Conservation (phyloP, 2,113 vertebrate species). For the Podilymbus podiceps region DNA sequence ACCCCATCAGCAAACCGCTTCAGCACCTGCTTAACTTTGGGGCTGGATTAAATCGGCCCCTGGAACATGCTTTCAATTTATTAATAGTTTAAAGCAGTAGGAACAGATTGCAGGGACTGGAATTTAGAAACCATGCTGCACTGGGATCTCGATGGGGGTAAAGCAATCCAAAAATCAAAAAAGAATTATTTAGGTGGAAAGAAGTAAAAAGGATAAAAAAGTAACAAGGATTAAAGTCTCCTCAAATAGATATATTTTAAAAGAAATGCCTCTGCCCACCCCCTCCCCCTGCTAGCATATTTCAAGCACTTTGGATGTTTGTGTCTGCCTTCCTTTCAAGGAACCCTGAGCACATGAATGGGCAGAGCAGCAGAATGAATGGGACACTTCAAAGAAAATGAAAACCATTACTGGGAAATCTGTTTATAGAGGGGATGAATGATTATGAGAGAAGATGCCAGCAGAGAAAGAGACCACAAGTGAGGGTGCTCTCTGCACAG, state of each 20-base stretch:
- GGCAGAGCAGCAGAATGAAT: conserved; percentile 68
- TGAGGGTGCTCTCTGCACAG: not conserved
- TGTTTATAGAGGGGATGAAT: conserved; percentile 76
- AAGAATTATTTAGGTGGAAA: not conserved
- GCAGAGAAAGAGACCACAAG: conserved; percentile 23
- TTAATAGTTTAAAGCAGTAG: conserved; percentile 15
- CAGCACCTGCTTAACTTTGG: conserved; percentile 49
- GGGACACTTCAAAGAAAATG: conserved; percentile 75
- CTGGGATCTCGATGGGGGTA: not conserved
- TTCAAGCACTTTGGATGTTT: conserved; percentile 56
- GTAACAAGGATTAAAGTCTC: not conserved
- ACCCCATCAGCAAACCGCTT: conserved; percentile 19
- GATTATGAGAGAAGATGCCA: conserved; percentile 69
- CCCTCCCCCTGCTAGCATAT: not conserved
- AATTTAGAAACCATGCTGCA: not conserved
- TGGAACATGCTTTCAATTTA: conserved; percentile 27
- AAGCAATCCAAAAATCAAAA: not conserved
- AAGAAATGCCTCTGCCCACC: not conserved
- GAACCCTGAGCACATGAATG: conserved; percentile 51
- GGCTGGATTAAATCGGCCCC: not conserved
- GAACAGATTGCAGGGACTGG: not conserved
- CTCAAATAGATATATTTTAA: conserved; percentile 19
- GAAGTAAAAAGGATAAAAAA: not conserved
- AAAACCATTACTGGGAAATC: conserved; percentile 71
- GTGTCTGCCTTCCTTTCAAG: conserved; percentile 54